Percentiles rank a stretch among this genome's conserved stretches.
Conservation (phyloP, 2,888 invertebrate genomes). For the Horisme vitalbata region DNA sequence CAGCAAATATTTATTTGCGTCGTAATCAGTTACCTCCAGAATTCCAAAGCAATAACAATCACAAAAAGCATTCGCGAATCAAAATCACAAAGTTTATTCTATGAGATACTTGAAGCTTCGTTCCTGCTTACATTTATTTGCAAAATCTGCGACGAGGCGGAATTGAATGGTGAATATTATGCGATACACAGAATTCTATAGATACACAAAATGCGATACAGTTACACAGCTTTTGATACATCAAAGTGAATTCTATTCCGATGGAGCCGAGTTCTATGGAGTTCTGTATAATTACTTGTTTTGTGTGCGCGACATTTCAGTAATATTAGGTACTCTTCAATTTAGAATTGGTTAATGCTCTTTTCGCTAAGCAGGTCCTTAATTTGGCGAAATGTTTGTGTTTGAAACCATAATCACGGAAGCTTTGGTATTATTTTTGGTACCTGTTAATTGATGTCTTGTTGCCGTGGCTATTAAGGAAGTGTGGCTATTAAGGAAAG, state of each 20-base stretch:
- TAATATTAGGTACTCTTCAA: constrained; percentile 27
- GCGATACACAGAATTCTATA: constrained; percentile 29
- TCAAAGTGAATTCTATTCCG: constrained; percentile 54
- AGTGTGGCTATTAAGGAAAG: too few relatives aligned
- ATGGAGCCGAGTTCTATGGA: constrained; percentile 28
- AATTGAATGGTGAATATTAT: constrained; percentile 44
- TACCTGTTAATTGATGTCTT: not conserved
- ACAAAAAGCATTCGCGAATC: constrained; percentile 13
- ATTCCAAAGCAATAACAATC: constrained; percentile 11
- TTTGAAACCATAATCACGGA: constrained; percentile 17
- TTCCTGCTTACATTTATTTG: constrained; percentile 24
- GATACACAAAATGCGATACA: too few relatives aligned
- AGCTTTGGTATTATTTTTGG: constrained; percentile 10
- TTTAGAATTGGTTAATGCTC: constrained; percentile 26
- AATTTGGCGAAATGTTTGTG: constrained; percentile 23
- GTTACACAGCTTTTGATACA: constrained; percentile 45
- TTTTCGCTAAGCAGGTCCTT: constrained; percentile 25
- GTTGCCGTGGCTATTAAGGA: too few relatives aligned
- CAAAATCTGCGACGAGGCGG: constrained; percentile 35
- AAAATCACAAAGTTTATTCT: constrained; percentile 16
- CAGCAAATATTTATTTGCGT: constrained; percentile 8
- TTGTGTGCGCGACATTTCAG: constrained; percentile 26
- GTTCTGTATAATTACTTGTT: constrained; percentile 42
- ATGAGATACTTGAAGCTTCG: constrained; percentile 14
- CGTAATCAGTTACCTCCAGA: constrained; percentile 4